phyloP scores from a whole-genome alignment of 2,888 invertebrate species.

The Drosophila subsilvestris region DNA sequence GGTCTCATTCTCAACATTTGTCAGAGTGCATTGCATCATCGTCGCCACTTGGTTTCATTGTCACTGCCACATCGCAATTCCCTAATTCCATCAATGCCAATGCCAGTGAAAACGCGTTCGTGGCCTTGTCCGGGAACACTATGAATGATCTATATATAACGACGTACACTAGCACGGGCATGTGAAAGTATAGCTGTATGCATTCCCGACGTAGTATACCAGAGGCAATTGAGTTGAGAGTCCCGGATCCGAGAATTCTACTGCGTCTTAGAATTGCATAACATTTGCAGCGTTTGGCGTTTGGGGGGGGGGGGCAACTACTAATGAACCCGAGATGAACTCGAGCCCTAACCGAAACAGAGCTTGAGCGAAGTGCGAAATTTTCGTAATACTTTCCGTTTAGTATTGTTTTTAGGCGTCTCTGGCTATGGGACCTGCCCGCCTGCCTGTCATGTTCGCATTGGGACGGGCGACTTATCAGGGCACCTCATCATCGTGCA shows the following conservation, averaged over 20 bases:
- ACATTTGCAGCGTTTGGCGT: constrained; percentile 42
- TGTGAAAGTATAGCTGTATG: constrained; percentile 5
- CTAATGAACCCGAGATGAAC: constrained; percentile 10
- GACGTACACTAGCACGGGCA: background rate
- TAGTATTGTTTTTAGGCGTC: constrained; percentile 9
- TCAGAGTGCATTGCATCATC: constrained; percentile 27
- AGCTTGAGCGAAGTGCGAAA: constrained; percentile 7
- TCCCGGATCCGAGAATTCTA: constrained; percentile 35
- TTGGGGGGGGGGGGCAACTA: constrained; percentile 22
- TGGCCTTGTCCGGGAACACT: constrained; percentile 52
- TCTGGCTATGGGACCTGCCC: background rate
- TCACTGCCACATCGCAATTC: constrained; percentile 46
- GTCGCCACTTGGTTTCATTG: constrained; percentile 28
- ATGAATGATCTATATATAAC: constrained; percentile 6
- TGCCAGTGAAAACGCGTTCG: constrained; percentile 65
- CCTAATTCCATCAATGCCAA: constrained; percentile 53
- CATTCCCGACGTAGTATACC: constrained; percentile 11
- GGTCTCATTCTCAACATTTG: constrained; percentile 5
- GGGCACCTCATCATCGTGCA: constrained; percentile 30
- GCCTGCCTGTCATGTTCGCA: constrained; percentile 12
- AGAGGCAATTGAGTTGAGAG: constrained; percentile 49
- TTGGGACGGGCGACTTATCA: constrained; percentile 54
- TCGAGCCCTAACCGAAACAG: constrained; percentile 24
- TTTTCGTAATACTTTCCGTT: constrained; percentile 30
- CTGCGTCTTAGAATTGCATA: constrained; percentile 73